Evolutionary conservation across 2,888 invertebrate genomes (phyloP).

Genomic region (Rhamphomyia laevipes): DNA sequence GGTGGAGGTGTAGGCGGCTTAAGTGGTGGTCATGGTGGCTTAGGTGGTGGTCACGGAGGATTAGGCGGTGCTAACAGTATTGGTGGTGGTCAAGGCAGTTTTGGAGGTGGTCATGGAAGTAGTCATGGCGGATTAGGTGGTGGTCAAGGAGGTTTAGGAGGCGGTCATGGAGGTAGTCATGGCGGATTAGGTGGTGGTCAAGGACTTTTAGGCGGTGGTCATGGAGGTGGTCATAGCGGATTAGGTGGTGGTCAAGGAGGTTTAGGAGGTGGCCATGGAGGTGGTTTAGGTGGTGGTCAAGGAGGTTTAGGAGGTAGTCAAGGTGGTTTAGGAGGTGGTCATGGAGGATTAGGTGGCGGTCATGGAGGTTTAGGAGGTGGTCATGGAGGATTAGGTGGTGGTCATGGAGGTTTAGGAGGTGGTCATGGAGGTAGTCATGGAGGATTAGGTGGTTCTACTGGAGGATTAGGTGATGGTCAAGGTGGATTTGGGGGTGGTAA

Average conservation of each 20-base stretch:
- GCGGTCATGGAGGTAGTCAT: background rate
- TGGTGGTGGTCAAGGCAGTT: background rate
- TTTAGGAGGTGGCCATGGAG: background rate
- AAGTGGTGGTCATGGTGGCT: background rate
- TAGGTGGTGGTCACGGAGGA: background rate
- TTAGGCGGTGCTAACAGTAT: background rate
- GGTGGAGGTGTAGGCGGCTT: background rate
- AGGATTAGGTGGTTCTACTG: background rate
- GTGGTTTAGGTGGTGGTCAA: background rate
- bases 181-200: background rate
- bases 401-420: background rate
- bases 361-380: background rate
- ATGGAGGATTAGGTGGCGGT: background rate
- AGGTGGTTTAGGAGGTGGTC: background rate
- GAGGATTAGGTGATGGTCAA: background rate
- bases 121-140: conserved; percentile 13
- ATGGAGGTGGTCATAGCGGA: background rate
- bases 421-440: background rate
- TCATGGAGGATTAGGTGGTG: too few relatives aligned
- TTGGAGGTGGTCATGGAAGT: background rate
- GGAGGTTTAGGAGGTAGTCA: background rate
- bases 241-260: background rate
- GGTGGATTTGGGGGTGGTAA: background rate
- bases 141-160: conserved; percentile 15
- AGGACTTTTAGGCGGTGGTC: background rate